Conservation (phyloP, 2,113 vertebrate species). For the Trochalopteron elliotii region DNA sequence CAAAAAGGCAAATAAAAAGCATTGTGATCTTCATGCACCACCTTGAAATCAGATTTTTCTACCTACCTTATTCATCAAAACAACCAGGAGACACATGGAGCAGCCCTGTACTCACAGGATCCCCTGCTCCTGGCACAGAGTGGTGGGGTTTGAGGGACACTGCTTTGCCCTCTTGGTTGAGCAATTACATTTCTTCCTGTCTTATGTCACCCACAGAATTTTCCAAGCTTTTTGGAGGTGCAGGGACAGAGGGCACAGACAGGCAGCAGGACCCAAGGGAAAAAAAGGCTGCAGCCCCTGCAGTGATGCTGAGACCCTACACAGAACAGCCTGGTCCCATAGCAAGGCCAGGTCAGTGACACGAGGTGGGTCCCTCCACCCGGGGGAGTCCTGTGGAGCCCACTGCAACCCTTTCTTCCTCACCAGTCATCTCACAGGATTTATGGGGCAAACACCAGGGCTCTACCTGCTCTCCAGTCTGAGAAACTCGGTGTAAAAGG, state of each 20-base stretch:
- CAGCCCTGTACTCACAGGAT: rapidly evolving
- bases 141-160: neutral
- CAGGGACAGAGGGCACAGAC: neutral
- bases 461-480: neutral
- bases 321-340: rapidly evolving
- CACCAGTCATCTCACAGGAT: neutral
- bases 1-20: neutral
- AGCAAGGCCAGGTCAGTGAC: neutral
- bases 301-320: neutral
- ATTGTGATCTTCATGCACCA: neutral
- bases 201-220: neutral
- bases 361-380: rapidly evolving
- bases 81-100: rapidly evolving
- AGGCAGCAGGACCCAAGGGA: rapidly evolving
- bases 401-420: neutral
- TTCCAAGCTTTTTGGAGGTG: neutral
- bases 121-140: neutral
- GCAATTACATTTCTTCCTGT: neutral
- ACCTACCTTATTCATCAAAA: neutral
- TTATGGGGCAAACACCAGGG: neutral
- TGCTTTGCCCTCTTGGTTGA: neutral
- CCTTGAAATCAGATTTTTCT: neutral
- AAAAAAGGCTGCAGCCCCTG: neutral
- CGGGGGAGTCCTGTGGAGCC: neutral
- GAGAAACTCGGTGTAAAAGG: neutral